Percentiles rank a stretch among this genome's conserved stretches.
phyloP scores from a whole-genome alignment of 1,140 invertebrate species.

The roundworm (Caenorhabditis elegans) region WBcel235 BX284604.4:967001-967500 shows the following conservation, averaged over 20 bases:
- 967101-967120: slow-evolving; percentile 17
- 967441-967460: no score
- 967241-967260: slow-evolving; percentile 65
- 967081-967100: slow-evolving; percentile 39
- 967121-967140: slow-evolving; percentile 9
- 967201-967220: slow-evolving; percentile 60
- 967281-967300: slow-evolving; percentile 52
- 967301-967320: slow-evolving; percentile 60
- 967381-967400: not conserved
- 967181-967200: slow-evolving; percentile 62
- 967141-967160: slow-evolving; percentile 63
- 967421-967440: no score
- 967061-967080: slow-evolving; percentile 37
- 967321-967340: slow-evolving; percentile 46
- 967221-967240: slow-evolving; percentile 47
- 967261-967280: slow-evolving; percentile 54
- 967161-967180: slow-evolving; percentile 55
- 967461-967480: no score
- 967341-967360: not conserved
- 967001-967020: no score
- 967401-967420: no score
- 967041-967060: not conserved
- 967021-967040: no score
- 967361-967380: not conserved
- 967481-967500: no score